Evolutionary conservation across 1,140 invertebrate species (phyloP).

Genomic region (Leptinotarsa lineolata): DNA sequence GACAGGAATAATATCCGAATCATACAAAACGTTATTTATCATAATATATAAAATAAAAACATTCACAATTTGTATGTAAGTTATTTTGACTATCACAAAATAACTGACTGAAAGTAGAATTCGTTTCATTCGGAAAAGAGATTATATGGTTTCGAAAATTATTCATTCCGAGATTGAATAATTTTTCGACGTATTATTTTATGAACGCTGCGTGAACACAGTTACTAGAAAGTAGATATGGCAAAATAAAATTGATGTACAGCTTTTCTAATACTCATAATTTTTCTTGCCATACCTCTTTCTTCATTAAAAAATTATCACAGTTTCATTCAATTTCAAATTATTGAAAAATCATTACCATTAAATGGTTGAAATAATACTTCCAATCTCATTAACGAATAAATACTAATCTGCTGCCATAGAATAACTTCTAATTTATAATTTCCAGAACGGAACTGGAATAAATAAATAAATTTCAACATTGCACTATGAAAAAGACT

Average conservation of each 20-base stretch:
- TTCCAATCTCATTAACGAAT: background rate
- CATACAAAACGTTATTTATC: background rate
- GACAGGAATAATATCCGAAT: slow-evolving; percentile 31
- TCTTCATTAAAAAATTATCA: too few species aligned
- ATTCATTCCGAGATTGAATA: too few species aligned
- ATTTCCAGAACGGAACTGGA: slow-evolving; percentile 18
- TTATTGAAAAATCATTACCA: too few species aligned
- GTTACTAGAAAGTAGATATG: too few species aligned
- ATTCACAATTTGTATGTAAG: slow-evolving; percentile 30
- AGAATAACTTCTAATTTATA: background rate
- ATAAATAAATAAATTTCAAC: slow-evolving; percentile 32
- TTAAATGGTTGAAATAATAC: too few species aligned
- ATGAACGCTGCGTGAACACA: too few species aligned
- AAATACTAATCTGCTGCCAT: background rate
- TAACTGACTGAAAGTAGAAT: slow-evolving; percentile 25
- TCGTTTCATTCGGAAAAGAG: slow-evolving; percentile 20
- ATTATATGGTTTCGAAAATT: too few species aligned
- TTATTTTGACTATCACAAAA: background rate
- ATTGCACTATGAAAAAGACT: slow-evolving; percentile 41
- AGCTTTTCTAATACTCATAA: too few species aligned
- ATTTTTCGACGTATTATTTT: too few species aligned
- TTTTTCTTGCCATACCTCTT: too few species aligned
- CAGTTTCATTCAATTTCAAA: too few species aligned
- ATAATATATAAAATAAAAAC: slow-evolving; percentile 26
- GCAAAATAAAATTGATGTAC: too few species aligned